Conservation (phyloP, 2,888 invertebrate species). For the Lepidonotus clava region DNA sequence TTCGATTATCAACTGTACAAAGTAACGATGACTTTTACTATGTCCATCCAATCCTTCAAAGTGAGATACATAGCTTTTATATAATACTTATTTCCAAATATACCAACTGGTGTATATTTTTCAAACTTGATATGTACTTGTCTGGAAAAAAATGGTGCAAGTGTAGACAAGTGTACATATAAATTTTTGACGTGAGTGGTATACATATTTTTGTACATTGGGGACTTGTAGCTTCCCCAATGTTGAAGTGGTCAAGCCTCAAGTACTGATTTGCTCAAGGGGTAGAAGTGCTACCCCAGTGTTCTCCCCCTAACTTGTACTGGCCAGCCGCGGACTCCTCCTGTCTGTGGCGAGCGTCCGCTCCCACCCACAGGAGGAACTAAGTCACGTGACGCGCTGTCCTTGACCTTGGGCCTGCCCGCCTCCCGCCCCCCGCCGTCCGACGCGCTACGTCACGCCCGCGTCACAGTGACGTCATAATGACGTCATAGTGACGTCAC, state of each 20-base stretch:
- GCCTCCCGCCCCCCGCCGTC: neutral
- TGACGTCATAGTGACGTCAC: neutral
- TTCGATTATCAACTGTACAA: constrained; percentile 42
- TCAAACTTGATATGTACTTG: constrained; percentile 50
- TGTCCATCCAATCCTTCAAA: constrained; percentile 48
- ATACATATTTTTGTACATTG: constrained; percentile 53
- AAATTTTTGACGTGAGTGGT: constrained; percentile 49
- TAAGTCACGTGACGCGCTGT: neutral
- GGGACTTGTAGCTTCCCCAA: constrained; percentile 18
- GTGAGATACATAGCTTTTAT: constrained; percentile 52
- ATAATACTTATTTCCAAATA: constrained; percentile 54
- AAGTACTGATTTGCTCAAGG: constrained; percentile 53
- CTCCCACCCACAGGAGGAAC: too few relatives aligned
- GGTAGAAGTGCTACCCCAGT: constrained; percentile 41
- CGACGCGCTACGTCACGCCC: neutral
- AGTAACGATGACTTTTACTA: constrained; percentile 47
- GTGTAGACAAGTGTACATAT: constrained; percentile 52
- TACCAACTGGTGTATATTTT: constrained; percentile 51
- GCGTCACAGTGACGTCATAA: neutral
- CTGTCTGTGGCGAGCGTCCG: too few relatives aligned
- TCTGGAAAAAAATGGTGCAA: constrained; percentile 53
- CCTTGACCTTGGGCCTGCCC: neutral
- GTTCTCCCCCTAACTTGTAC: constrained; percentile 20
- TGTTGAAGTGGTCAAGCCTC: constrained; percentile 41
- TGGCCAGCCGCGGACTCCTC: too few relatives aligned